Evolutionary conservation across 2,113 vertebrate genomes (phyloP).

Genomic region (Plotosus lineatus): DNA sequence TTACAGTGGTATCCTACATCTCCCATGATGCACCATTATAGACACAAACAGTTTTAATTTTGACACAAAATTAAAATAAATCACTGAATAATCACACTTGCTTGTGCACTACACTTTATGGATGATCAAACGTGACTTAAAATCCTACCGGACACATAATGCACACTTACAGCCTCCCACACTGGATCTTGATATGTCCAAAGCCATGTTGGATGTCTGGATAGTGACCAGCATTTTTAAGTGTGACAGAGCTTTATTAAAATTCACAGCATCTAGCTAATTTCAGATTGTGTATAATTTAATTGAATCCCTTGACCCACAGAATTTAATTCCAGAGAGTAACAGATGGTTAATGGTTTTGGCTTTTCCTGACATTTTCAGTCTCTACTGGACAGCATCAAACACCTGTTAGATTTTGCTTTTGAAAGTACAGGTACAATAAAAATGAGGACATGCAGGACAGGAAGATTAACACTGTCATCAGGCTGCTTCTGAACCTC

Average conservation of each 20-base stretch:
- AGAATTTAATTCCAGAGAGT: not conserved
- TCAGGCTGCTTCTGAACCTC: slow-evolving; percentile 12
- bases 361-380: not conserved
- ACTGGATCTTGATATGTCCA: slow-evolving; percentile 3
- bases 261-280: not conserved
- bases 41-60: not conserved
- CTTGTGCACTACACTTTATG: slow-evolving; percentile 35
- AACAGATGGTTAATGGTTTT: not conserved
- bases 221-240: too few species aligned
- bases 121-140: slow-evolving; percentile 14
- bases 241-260: slow-evolving; percentile 4
- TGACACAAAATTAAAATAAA: slow-evolving; percentile 4
- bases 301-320: not conserved
- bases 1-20: slow-evolving; percentile 48
- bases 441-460: not conserved
- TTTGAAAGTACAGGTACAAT: too few species aligned
- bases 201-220: not conserved
- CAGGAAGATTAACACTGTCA: not conserved
- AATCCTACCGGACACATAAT: not conserved
- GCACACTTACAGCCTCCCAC: not conserved
- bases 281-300: not conserved
- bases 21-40: slow-evolving; percentile 47
- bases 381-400: not conserved
- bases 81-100: slow-evolving; percentile 36
- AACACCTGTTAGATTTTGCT: not conserved